These are phyloP conservation scores for Protaetia brevitarsis DNA, from an alignment of 1,140 invertebrate genomes.

Conservation along the genomic window DNA sequence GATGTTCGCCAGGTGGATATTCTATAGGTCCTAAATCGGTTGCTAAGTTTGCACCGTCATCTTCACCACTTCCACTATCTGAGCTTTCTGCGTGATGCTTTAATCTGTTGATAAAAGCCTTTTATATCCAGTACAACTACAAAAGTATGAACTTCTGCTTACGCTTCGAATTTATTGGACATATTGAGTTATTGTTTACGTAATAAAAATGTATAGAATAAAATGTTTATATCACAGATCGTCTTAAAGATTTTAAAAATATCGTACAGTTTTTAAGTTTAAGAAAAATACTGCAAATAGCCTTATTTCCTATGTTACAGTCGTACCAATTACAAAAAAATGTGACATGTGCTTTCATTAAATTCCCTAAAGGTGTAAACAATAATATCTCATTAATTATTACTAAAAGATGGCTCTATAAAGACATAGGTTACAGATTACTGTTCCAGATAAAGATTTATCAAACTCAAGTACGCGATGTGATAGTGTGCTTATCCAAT, in stretches of 20 bases:
- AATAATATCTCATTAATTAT: neutral
- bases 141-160: conserved; percentile 43
- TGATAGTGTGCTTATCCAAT: no score
- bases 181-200: conserved; percentile 43
- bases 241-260: conserved; percentile 19
- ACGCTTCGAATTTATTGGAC: conserved; percentile 67
- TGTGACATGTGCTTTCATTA: conserved; percentile 16
- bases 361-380: conserved; percentile 15
- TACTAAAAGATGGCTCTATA: neutral
- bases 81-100: conserved; percentile 54
- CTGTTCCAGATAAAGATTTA: no score
- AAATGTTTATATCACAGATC: conserved; percentile 27
- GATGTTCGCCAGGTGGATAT: conserved; percentile 76
- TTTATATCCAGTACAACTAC: conserved; percentile 23
- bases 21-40: conserved; percentile 55
- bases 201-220: conserved; percentile 20
- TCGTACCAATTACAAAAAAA: neutral
- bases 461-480: no score
- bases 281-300: conserved; percentile 17
- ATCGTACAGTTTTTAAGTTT: neutral
- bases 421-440: no score
- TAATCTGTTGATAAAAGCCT: conserved; percentile 49
- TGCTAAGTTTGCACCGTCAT: conserved; percentile 49
- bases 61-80: conserved; percentile 54
- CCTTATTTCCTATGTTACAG: conserved; percentile 3